A percentile compares a stretch with the other conserved stretches of the same genome.
phyloP scores from a whole-genome alignment of 2,888 invertebrate species.

The Scaptomyza tumidula region DNA sequence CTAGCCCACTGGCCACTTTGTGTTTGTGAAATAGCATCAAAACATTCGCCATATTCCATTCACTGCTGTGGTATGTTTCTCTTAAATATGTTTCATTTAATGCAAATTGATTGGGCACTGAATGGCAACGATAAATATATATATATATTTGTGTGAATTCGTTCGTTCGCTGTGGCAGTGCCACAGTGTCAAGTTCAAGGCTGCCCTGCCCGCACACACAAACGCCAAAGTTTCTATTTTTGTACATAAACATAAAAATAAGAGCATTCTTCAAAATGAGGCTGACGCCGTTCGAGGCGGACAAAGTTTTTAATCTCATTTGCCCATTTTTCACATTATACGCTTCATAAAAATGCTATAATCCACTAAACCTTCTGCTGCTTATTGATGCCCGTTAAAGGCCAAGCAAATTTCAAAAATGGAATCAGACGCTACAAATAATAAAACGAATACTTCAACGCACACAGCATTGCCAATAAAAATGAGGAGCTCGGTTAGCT shows the following conservation, averaged over 20 bases:
- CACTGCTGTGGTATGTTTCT: conserved; percentile 34
- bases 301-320: conserved; percentile 73
- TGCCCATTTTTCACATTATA: conserved; percentile 69
- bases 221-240: conserved; percentile 13
- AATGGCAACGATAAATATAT: conserved; percentile 64
- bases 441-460: conserved; percentile 50
- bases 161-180: conserved; percentile 42
- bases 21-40: conserved; percentile 54
- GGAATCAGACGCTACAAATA: conserved; percentile 35
- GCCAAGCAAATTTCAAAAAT: conserved; percentile 46
- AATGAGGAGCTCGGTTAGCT: not conserved
- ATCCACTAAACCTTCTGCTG: conserved; percentile 69
- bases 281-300: not conserved
- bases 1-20: conserved; percentile 23
- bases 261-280: conserved; percentile 4
- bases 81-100: conserved; percentile 68
- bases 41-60: conserved; percentile 47
- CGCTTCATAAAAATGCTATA: conserved; percentile 73
- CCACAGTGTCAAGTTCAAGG: conserved; percentile 53
- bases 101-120: conserved; percentile 77
- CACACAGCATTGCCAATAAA: conserved; percentile 45
- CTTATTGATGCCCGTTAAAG: conserved; percentile 18
- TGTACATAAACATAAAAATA: conserved; percentile 15
- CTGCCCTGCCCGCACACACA: not conserved
- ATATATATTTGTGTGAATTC: conserved; percentile 40